Conservation (phyloP, 2,888 invertebrate genomes). For the Drosophila atripex region DNA sequence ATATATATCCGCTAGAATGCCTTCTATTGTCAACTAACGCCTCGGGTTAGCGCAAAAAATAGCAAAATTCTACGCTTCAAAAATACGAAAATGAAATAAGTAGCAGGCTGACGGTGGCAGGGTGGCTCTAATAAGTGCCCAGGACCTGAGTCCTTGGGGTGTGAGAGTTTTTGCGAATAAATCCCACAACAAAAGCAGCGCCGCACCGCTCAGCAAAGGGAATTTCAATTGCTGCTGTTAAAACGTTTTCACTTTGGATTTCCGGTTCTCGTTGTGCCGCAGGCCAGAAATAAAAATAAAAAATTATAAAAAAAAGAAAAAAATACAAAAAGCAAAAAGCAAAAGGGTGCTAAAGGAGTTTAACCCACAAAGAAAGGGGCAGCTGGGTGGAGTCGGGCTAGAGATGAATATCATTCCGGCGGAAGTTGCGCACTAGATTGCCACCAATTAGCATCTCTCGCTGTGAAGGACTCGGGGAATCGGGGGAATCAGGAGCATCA, state of each 20-base stretch:
- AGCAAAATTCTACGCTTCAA: no score
- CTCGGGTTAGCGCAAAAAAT: constrained; percentile 50
- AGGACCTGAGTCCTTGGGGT: background rate
- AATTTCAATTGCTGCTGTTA: constrained; percentile 77
- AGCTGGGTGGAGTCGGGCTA: constrained; percentile 1
- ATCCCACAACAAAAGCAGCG: constrained; percentile 27
- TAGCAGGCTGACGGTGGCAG: no score
- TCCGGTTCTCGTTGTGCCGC: constrained; percentile 60
- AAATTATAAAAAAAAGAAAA: background rate
- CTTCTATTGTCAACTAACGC: constrained; percentile 77
- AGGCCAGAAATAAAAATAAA: constrained; percentile 6
- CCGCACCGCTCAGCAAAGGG: constrained; percentile 34
- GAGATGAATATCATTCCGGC: constrained; percentile 69
- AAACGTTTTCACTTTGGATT: constrained; percentile 79
- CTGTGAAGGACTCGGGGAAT: constrained; percentile 54
- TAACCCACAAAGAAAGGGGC: background rate
- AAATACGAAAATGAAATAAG: background rate
- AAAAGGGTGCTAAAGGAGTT: constrained; percentile 8
- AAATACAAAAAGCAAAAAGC: constrained; percentile 1
- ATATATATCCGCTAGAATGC: constrained; percentile 17
- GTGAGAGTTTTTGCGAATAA: constrained; percentile 28
- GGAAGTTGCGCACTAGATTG: constrained; percentile 73
- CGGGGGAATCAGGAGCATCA: background rate
- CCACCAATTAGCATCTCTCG: constrained; percentile 72
- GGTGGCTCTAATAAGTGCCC: constrained; percentile 6